These are phyloP conservation scores for Rhamphomyia laevipes DNA, from an alignment of 2,888 invertebrate genomes.

Conservation along the genomic window DNA sequence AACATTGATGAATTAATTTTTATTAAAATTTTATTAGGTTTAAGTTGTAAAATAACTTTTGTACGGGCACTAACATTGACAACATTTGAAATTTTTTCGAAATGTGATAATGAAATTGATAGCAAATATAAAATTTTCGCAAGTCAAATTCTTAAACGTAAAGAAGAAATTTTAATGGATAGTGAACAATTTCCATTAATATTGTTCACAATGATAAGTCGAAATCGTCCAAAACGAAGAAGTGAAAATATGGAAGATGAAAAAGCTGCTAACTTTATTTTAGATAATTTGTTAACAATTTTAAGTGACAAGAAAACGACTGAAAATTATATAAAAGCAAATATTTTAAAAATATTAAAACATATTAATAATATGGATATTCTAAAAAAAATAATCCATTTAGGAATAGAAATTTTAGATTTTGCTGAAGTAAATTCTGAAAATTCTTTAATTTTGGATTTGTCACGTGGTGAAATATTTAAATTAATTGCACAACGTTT, in stretches of 20 bases:
- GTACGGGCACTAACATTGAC: constrained; percentile 47
- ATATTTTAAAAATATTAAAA: constrained; percentile 39
- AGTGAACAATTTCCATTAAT: constrained; percentile 52
- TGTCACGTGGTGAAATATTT: constrained; percentile 44
- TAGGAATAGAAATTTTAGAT: constrained; percentile 27
- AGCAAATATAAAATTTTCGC: constrained; percentile 12
- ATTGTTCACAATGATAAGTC: constrained; percentile 48
- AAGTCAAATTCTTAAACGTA: constrained; percentile 28
- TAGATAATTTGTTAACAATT: constrained; percentile 20
- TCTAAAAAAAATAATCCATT: constrained; percentile 33
- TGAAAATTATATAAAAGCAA: constrained; percentile 40
- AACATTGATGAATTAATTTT: constrained; percentile 18
- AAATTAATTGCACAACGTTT: constrained; percentile 45
- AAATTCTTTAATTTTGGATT: constrained; percentile 30
- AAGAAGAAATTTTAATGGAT: constrained; percentile 52
- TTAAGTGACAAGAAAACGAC: constrained; percentile 22
- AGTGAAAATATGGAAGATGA: too few species aligned
- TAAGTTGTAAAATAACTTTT: constrained; percentile 42
- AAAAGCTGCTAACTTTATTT: constrained; percentile 26
- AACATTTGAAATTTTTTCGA: constrained; percentile 37
- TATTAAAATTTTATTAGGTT: constrained; percentile 37
- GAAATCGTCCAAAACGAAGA: constrained; percentile 37
- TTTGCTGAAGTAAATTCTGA: constrained; percentile 17
- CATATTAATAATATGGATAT: constrained; percentile 40
- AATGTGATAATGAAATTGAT: constrained; percentile 19